Evolutionary conservation across 2,113 vertebrate species (phyloP), one percentile per base, ranked within the genome.

Genomic region (Alaudala cheleensis): DNA sequence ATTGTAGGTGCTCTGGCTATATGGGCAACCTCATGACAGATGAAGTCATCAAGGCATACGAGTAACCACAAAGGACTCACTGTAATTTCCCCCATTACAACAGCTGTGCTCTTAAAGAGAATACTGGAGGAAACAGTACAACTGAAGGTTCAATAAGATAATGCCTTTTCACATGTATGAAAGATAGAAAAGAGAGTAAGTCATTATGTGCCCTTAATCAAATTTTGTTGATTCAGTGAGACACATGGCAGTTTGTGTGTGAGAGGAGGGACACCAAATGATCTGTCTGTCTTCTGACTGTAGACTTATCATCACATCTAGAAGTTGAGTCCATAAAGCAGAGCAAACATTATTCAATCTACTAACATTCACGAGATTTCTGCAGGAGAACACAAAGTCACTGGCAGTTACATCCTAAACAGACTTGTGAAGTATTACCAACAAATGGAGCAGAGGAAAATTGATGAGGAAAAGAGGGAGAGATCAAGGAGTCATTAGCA

Each of bases 51-150:
- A 90, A 78, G 37, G 76, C 34, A 67, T 56, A 78, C 78, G 77
- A 53, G 53, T n/a, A 71, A 61, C 39, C 47, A 86, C 70, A 77
- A 88, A 88, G 56, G 31, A 67, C 47, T 58, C 42, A 33, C 34
- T 60, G 23, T 86, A 88, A 86, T 78, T 80, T 87, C 83, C 29
- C 49, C 50, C 62, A 78, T 51, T 40, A 93, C 64, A 94, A 91
- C 93, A 97, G 86, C 84, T 94, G 88, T 42, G 47, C 34, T 77
- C 49, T 86, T 73, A 34, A 78, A 78, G 53, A 82, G 62, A 79
- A 31, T 18, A 45, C 42, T 39, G 28, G 49, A 89, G 64, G 33
- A 44, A 92, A 77, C 61, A 22, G 60, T 74, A 89, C 37, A 82
- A 83, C 10, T 12, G 69, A 86, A 44, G 71, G 47, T 60, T 71